Base-by-base conservation (phyloP, 2,797 vertebrate species). In the Thripadectes ignobilis region DNA sequence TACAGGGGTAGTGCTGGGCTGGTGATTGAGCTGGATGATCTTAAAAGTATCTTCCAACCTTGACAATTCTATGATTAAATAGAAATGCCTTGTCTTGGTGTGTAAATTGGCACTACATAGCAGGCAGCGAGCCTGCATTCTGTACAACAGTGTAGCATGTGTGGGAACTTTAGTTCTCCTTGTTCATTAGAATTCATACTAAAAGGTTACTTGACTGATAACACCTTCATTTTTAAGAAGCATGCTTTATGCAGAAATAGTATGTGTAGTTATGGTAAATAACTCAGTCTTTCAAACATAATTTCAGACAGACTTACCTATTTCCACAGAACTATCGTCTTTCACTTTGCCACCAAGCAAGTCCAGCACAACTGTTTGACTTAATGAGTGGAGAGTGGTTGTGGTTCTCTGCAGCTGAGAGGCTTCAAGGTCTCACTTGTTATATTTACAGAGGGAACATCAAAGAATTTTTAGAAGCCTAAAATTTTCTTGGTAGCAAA, bases 91-190 rank as follows among this genome's bases (percentile, higher is more conserved):
- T 1, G 0, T 67, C 34, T n/a, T 54, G 11, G 4, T 48, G 26
- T 48, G 22, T 72, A 36, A 27, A 14, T 6, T 48, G 52, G 7
- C 39, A 24, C 39, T 66, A 27, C 34, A 45, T 22, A 16, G 15
- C 13, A 21, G 46, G 34, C 46, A 72, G 6, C 5, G 20, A 54
- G 27, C 19, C 52, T 4, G 2, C 39, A 18, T 78, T 73, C 58
- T 32, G 26, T 32, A 32, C 32, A 29, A 2, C 38, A 27, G 15
- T 29, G 3, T 38, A 27, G 23, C 20, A 5, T 1, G 0, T 41
- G 16, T 15, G 2, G 79, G 1, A 2, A 23, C 38, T 86, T 85
- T 0, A 0, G 7, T 57, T 63, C 29, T 71, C 32, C 18, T 77
- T 48, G 23, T 54, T 79, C 49, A 8, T 32, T 76, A 52, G 30